Percentiles rank a stretch among this genome's conserved stretches.
Conservation (phyloP, 2,888 invertebrate species). For the Monochamus alternatus region DNA sequence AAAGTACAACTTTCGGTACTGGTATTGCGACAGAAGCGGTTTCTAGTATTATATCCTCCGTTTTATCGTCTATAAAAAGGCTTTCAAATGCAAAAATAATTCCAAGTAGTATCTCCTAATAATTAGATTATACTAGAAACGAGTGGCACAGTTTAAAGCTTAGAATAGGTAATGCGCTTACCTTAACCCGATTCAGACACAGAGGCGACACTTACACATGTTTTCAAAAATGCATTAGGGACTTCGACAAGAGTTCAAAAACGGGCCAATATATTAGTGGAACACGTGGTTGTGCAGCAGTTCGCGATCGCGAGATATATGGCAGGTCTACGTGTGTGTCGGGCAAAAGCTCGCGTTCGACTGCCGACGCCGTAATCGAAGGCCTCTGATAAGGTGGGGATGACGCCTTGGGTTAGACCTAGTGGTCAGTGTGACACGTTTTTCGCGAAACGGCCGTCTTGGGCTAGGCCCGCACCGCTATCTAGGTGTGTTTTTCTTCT, state of each 20-base stretch:
- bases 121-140: conserved; percentile 11
- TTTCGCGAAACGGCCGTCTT: conserved; percentile 51
- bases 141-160: background rate
- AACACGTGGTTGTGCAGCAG: conserved; percentile 52
- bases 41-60: too few relatives aligned
- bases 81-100: background rate
- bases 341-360: conserved; percentile 64
- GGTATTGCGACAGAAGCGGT: too few relatives aligned
- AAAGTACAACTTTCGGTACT: too few relatives aligned
- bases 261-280: conserved; percentile 18
- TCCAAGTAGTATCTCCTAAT: background rate
- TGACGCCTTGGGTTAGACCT: conserved; percentile 64
- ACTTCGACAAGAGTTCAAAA: conserved; percentile 17
- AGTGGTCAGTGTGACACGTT: conserved; percentile 65
- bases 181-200: conserved; percentile 15
- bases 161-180: conserved; percentile 10
- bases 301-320: conserved; percentile 47
- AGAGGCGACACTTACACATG: conserved; percentile 33
- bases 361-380: conserved; percentile 65
- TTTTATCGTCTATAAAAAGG: background rate
- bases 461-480: conserved; percentile 33
- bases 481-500: conserved; percentile 34
- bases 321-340: conserved; percentile 59
- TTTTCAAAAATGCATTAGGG: conserved; percentile 20
- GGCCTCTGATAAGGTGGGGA: conserved; percentile 62